phyloP scores from a whole-genome alignment of 2,888 invertebrate species.

The Lasioglossum figueresi region DNA sequence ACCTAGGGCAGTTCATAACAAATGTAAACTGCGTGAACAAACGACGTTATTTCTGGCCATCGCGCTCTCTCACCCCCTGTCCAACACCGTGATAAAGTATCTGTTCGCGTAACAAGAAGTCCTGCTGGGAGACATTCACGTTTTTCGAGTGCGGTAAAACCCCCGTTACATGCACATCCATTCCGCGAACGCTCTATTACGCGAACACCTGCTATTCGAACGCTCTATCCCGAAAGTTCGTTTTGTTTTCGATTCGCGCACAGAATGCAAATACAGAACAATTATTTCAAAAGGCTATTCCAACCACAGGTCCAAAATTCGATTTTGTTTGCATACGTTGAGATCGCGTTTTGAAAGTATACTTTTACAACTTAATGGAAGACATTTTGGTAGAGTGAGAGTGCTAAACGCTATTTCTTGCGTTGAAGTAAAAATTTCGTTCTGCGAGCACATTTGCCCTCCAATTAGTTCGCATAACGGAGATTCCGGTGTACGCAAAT shows the following conservation, averaged over 20 bases:
- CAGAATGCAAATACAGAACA: background rate
- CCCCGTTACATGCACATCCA: background rate
- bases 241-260: background rate
- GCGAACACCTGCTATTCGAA: slow-evolving; percentile 5
- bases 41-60: slow-evolving; percentile 20
- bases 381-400: background rate
- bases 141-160: slow-evolving; percentile 36
- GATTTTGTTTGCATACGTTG: background rate
- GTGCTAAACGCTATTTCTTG: background rate
- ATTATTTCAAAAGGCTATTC: background rate
- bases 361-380: background rate
- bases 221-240: background rate
- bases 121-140: slow-evolving; percentile 44
- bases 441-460: background rate
- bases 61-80: background rate
- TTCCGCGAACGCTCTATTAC: background rate
- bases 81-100: slow-evolving; percentile 50
- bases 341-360: background rate
- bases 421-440: background rate
- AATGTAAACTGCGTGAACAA: slow-evolving; percentile 55
- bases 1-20: slow-evolving; percentile 53
- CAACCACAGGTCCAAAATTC: background rate
- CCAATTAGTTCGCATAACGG: background rate
- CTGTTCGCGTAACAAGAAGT: slow-evolving; percentile 42
- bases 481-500: slow-evolving; percentile 16